Evolutionary conservation across 2,888 invertebrate genomes (phyloP).

Genomic region (Macaria notata): DNA sequence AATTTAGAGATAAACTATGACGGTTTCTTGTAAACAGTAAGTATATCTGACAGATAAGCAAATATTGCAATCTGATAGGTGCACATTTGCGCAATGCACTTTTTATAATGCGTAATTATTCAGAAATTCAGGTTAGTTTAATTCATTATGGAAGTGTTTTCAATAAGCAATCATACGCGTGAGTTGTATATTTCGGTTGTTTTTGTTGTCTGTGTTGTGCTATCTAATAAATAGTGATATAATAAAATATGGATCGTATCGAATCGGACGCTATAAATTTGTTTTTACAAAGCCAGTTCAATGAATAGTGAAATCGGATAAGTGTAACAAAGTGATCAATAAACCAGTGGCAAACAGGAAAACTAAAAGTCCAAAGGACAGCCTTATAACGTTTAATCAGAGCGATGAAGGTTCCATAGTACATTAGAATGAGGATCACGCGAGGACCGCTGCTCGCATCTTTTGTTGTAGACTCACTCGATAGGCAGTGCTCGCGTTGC

Average conservation of each 20-base stretch:
- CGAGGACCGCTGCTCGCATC: constrained; percentile 9
- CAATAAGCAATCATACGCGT: constrained; percentile 16
- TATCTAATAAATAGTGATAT: too few relatives aligned
- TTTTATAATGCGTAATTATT: constrained; percentile 19
- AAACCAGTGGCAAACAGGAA: constrained; percentile 15
- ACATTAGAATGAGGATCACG: constrained; percentile 21
- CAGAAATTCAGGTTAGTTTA: background rate
- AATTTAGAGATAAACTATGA: constrained; percentile 7
- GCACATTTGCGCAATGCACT: constrained; percentile 17
- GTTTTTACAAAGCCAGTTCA: too few relatives aligned
- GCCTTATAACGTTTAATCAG: constrained; percentile 22
- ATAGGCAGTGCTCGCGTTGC: constrained; percentile 10
- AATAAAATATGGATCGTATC: too few relatives aligned
- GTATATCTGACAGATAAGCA: constrained; percentile 9
- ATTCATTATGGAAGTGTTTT: constrained; percentile 19
- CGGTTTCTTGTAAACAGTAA: constrained; percentile 2
- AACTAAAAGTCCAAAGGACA: constrained; percentile 7
- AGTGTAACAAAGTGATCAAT: background rate
- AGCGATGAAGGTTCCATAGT: constrained; percentile 13
- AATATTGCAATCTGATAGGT: constrained; percentile 13
- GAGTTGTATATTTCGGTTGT: constrained; percentile 7
- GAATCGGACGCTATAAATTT: too few relatives aligned
- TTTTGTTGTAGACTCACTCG: constrained; percentile 20
- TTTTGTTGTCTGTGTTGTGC: too few relatives aligned
- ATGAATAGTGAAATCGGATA: background rate